A percentile compares a stretch with the other conserved stretches of the same genome.
Evolutionary conservation across 2,888 invertebrate species (phyloP).

Genomic region (Salticus scenicus): DNA sequence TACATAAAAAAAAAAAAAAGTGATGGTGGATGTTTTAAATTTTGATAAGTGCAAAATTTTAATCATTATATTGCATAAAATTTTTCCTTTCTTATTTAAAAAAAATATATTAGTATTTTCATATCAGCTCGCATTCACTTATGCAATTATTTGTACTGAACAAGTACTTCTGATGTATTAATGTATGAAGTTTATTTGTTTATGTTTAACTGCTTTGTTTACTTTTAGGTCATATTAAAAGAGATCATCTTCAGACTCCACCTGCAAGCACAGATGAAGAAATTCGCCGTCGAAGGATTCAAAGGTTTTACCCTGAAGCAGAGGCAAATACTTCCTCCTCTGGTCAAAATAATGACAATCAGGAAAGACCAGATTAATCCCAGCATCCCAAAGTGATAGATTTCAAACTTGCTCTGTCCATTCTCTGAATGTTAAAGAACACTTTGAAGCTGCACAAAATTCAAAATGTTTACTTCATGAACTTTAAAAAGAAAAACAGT

Average conservation of each 20-base stretch:
- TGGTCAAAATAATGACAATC: constrained; percentile 19
- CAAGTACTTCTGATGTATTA: too few relatives aligned
- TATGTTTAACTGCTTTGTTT: too few relatives aligned
- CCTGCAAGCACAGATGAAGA: constrained; percentile 36
- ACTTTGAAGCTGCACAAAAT: constrained; percentile 39
- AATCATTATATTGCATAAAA: too few relatives aligned
- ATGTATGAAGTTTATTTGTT: too few relatives aligned
- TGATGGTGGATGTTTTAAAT: too few relatives aligned
- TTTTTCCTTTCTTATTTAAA: too few relatives aligned
- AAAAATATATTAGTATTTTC: too few relatives aligned
- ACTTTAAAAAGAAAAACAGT: constrained; percentile 5
- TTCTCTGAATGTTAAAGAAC: constrained; percentile 50
- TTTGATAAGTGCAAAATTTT: too few relatives aligned
- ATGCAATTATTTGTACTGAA: too few relatives aligned
- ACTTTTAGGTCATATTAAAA: constrained; percentile 28
- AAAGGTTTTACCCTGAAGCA: constrained; percentile 33
- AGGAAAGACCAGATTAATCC: constrained; percentile 24
- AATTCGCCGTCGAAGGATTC: constrained; percentile 41
- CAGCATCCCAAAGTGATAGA: constrained; percentile 12
- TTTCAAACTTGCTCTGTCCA: constrained; percentile 60
- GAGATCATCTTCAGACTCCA: constrained; percentile 23
- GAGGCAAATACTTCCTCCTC: neutral
- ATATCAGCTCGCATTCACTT: too few relatives aligned
- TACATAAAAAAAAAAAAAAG: too few relatives aligned
- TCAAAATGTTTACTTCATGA: neutral